Evolutionary conservation across 2,113 vertebrate genomes (phyloP).

Genomic region (Phoxinus phoxinus): DNA sequence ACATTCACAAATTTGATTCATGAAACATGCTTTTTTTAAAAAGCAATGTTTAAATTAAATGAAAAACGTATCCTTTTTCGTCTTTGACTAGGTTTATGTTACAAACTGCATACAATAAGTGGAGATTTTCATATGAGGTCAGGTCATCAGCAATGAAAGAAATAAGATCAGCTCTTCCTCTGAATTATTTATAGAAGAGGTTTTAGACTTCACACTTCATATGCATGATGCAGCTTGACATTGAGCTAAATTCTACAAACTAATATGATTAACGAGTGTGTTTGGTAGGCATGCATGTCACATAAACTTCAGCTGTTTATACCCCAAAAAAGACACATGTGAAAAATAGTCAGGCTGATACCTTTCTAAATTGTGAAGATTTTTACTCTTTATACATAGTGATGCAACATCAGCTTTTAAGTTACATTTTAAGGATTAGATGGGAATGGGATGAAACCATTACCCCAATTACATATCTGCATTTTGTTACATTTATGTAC

Average conservation of each 20-base stretch:
- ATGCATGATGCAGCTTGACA: constrained; percentile 16
- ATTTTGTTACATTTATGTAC: neutral
- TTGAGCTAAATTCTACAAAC: constrained; percentile 20
- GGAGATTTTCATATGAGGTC: neutral
- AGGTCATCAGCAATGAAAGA: neutral
- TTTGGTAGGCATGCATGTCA: neutral
- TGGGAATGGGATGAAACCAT: neutral
- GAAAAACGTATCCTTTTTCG: neutral
- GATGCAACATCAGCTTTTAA: neutral
- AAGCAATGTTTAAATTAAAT: neutral
- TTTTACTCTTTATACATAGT: neutral
- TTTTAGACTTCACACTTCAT: constrained; percentile 18
- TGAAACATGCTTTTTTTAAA: neutral
- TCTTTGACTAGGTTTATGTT: constrained; percentile 2
- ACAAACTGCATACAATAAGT: neutral
- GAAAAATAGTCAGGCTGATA: neutral
- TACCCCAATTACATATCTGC: neutral
- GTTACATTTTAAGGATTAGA: neutral
- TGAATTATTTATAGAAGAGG: constrained; percentile 15
- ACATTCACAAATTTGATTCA: constrained; percentile 17
- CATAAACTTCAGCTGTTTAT: constrained; percentile 7
- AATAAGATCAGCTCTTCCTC: constrained; percentile 2
- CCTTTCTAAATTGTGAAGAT: neutral
- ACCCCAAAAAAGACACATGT: neutral
- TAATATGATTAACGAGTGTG: constrained; percentile 32